A percentile compares a stretch with the other conserved stretches of the same genome.
Conservation (phyloP, 2,113 vertebrate species). For the Stegastes partitus region DNA sequence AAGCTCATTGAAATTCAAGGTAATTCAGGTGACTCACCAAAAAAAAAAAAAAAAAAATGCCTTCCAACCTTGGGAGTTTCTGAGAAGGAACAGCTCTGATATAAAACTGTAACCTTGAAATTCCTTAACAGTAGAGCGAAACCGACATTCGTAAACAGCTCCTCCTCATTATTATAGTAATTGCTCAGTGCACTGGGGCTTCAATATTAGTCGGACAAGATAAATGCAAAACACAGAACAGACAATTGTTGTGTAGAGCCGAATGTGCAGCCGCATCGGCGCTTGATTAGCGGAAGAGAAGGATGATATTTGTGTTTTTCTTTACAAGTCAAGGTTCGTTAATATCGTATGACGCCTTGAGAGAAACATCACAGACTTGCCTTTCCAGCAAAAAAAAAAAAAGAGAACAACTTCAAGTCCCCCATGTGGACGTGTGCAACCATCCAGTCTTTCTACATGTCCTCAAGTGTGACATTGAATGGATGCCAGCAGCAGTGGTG, state of each 20-base stretch:
- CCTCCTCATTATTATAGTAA: conserved; percentile 55
- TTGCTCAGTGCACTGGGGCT: conserved; percentile 49
- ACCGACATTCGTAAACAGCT: conserved; percentile 58
- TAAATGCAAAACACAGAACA: conserved; percentile 46
- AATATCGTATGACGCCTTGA: background rate
- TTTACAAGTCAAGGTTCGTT: conserved; percentile 4
- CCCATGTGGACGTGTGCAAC: background rate
- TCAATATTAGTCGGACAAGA: conserved; percentile 52
- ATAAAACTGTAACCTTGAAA: conserved; percentile 57
- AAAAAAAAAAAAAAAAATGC: conserved; percentile 2
- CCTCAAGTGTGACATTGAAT: conserved; percentile 34
- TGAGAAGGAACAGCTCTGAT: background rate
- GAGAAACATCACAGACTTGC: background rate
- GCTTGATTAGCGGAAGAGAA: conserved; percentile 14
- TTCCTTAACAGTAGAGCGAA: conserved; percentile 43
- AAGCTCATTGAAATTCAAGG: conserved; percentile 38
- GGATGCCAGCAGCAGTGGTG: conserved; percentile 3
- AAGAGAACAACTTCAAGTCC: background rate
- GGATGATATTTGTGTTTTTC: conserved; percentile 23
- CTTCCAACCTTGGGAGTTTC: conserved; percentile 46
- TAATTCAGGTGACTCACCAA: conserved; percentile 33
- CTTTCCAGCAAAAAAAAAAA: background rate
- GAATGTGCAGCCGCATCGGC: conserved; percentile 13
- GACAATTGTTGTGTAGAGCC: conserved; percentile 25
- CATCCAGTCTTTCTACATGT: conserved; percentile 7